These are phyloP conservation scores for Thamnophis sirtalis DNA, from an alignment of 2,113 vertebrate species.

Conservation along the genomic window DNA sequence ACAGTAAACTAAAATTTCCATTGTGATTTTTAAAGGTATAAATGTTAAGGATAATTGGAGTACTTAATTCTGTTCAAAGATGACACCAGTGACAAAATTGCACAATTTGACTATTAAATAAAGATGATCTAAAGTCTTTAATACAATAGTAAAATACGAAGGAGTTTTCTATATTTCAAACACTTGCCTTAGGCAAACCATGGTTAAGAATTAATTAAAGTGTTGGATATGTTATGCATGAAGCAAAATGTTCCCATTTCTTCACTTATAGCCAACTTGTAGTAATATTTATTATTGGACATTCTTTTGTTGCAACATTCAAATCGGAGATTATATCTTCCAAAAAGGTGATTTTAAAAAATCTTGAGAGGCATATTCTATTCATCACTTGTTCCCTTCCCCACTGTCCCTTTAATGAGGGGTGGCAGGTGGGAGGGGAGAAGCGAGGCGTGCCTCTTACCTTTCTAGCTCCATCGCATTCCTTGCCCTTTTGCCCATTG, in stretches of 20 bases:
- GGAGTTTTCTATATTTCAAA: background rate
- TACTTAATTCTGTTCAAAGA: background rate
- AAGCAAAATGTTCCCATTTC: background rate
- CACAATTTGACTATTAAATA: background rate
- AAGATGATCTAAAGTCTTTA: background rate
- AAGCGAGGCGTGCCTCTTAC: too few species aligned
- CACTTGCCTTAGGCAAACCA: background rate
- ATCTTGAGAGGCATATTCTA: background rate
- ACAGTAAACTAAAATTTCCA: background rate
- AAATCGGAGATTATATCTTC: background rate
- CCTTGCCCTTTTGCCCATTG: too few species aligned
- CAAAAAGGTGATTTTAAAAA: background rate
- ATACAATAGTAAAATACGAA: background rate
- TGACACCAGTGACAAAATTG: background rate
- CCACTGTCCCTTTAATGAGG: too few species aligned
- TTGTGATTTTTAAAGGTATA: background rate
- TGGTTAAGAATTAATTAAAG: background rate
- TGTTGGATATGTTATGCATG: background rate
- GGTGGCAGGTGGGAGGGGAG: too few species aligned
- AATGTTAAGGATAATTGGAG: background rate
- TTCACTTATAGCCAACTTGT: background rate
- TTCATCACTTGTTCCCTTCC: too few species aligned
- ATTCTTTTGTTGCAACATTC: background rate
- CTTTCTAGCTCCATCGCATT: too few species aligned
- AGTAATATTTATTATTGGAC: background rate